Evolutionary conservation across 2,888 invertebrate species (phyloP), one percentile per base, ranked within the genome.

Genomic region (Drosophila antonietae): DNA sequence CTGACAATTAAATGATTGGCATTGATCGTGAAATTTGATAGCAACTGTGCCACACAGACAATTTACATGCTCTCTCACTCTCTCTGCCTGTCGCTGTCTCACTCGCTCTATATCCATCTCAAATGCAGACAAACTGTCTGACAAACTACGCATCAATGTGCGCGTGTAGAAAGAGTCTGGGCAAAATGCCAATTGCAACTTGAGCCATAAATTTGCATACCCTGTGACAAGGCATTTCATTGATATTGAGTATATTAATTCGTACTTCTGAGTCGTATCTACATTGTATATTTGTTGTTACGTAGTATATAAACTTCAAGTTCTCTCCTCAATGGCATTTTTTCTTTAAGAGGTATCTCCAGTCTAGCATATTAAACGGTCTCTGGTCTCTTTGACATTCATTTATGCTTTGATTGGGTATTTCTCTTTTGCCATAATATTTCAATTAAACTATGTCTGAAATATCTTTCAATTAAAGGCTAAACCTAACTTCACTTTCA

Each of bases 1-100:
- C 65, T 51, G 78, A 71, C 87, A 86, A 86, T 88, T 86, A 86
- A 86, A 80, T 86, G 89, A 86, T 83, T 89, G 83, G 84, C 89
- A 83, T 83, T 88, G 89, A 83, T 83, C 89, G 68, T 83, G 89
- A 83, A 83, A 83, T 75, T 86, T 72, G 89, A 83, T 83, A 83
- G 81, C 66, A 78, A 80, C 70, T 86, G 83, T 83, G 87, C 59
- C 89, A 80, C 66, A 65, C 43, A 33, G n/a, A 10, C 62, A 73
- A 71, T 66, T 73, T 68, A 59, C 63, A 67, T 71, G 61, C 46
- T 47, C 43, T 44, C 12, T 41, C 20, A 20, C 8, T 35, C 4
- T 18, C 4, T 35, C 14, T 20, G 1, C 12, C 10, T 31, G 5
- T 18, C 12, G 20, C 14, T 18, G 2, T 20, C 33, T 35, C 10